These are phyloP conservation scores for Eurytoma californica DNA, from an alignment of 2,888 invertebrate genomes.

Conservation along the genomic window DNA sequence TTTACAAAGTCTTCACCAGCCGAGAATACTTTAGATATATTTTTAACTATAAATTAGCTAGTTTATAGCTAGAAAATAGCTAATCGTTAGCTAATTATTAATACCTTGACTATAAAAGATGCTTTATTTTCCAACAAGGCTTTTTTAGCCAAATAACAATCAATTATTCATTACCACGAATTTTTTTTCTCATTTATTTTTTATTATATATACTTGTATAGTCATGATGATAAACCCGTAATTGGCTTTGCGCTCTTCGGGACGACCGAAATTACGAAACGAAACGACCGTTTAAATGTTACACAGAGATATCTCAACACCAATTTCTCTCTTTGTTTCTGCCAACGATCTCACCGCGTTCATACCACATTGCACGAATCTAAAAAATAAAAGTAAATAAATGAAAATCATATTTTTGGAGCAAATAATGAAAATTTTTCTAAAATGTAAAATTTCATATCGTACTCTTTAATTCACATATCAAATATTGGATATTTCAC, in stretches of 20 bases:
- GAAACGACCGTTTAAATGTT: background rate
- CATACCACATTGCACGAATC: background rate
- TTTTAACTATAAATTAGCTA: too few species aligned
- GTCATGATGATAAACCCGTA: conserved; percentile 14
- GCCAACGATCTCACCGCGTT: background rate
- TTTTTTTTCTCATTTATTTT: background rate
- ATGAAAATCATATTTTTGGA: background rate
- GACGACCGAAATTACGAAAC: conserved; percentile 24
- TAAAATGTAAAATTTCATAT: background rate
- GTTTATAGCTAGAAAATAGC: too few species aligned
- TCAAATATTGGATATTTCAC: too few species aligned
- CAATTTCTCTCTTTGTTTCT: conserved; percentile 4
- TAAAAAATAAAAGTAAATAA: background rate
- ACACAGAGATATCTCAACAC: conserved; percentile 7
- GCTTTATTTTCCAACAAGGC: too few species aligned
- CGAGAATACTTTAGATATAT: too few species aligned
- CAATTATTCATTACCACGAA: too few species aligned
- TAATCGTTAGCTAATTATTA: too few species aligned
- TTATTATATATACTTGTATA: background rate
- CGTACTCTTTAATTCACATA: too few species aligned
- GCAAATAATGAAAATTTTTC: background rate
- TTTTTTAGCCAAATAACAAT: too few species aligned
- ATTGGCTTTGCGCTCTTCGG: conserved; percentile 16
- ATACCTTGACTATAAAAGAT: too few species aligned
- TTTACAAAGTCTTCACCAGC: too few species aligned